These are phyloP conservation scores for Pinna nobilis DNA, from an alignment of 1,140 invertebrate genomes.

Conservation along the genomic window DNA sequence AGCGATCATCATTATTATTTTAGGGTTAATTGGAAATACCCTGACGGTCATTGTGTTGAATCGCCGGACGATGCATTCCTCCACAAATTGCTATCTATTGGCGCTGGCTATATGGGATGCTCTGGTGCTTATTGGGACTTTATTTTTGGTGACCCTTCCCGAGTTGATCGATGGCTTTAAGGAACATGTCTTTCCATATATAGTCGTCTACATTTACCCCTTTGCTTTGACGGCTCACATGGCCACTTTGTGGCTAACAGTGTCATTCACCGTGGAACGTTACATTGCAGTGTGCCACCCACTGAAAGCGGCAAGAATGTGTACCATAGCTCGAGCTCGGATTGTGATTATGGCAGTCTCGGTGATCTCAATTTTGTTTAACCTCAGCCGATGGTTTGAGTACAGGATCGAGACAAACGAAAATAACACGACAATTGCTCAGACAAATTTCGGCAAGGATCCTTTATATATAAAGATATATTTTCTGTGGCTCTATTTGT, in stretches of 20 bases:
- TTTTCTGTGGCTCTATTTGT: conserved; percentile 93
- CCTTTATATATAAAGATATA: conserved; percentile 86
- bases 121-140: conserved; percentile 88
- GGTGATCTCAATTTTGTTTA: conserved; percentile 89
- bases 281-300: conserved; percentile 98
- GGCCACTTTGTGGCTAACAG: conserved; percentile 94
- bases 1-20: conserved; percentile 86
- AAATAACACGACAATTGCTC: conserved; percentile 67
- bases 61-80: conserved; percentile 93
- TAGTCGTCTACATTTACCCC: conserved; percentile 89
- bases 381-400: conserved; percentile 83
- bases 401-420: conserved; percentile 51
- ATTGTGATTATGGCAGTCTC: conserved; percentile 90
- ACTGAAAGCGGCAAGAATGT: conserved; percentile 88
- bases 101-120: conserved; percentile 94
- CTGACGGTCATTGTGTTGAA: conserved; percentile 91
- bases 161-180: conserved; percentile 79
- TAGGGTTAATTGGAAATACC: conserved; percentile 92
- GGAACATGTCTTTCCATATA: conserved; percentile 84
- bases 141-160: conserved; percentile 89
- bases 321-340: conserved; percentile 91
- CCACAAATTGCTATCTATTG: conserved; percentile 94
- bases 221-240: conserved; percentile 90
- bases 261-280: conserved; percentile 95
- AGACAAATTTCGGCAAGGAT: conserved; percentile 83